Evolutionary conservation across 2,888 invertebrate genomes (phyloP).

Genomic region (Heteromurus nitidus): DNA sequence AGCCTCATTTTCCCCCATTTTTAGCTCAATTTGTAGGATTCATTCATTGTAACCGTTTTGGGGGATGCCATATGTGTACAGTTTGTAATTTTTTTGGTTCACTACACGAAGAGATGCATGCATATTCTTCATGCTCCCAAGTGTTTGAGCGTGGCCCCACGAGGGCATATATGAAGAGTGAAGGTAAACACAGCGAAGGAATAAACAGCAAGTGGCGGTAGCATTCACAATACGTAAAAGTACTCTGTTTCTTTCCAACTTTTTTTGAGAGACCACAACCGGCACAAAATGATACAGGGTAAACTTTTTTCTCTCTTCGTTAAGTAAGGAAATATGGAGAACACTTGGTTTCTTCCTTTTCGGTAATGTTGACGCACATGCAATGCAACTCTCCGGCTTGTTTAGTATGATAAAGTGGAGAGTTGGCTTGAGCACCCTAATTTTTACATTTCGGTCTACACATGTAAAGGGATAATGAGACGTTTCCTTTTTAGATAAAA

Average conservation of each 20-base stretch:
- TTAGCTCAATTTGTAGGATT: not conserved
- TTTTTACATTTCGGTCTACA: slow-evolving; percentile 47
- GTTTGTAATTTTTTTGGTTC: too few species aligned
- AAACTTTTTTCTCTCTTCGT: not conserved
- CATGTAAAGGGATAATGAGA: slow-evolving; percentile 65
- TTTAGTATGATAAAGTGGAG: not conserved
- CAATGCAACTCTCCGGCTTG: slow-evolving; percentile 6
- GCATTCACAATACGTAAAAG: too few species aligned
- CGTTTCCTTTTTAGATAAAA: slow-evolving; percentile 68
- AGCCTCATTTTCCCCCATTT: slow-evolving; percentile 28
- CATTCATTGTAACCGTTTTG: too few species aligned
- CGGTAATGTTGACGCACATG: slow-evolving; percentile 48
- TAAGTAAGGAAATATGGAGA: slow-evolving; percentile 46
- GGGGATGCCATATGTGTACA: too few species aligned
- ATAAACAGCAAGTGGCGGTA: too few species aligned
- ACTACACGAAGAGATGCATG: too few species aligned
- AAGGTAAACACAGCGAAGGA: too few species aligned
- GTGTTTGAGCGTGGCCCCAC: too few species aligned
- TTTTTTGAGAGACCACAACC: too few species aligned
- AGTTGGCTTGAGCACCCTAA: slow-evolving; percentile 47
- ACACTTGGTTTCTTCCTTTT: slow-evolving; percentile 47
- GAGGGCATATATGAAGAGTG: too few species aligned
- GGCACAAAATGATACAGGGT: not conserved
- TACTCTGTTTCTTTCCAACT: too few species aligned
- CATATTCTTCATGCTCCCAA: too few species aligned